Conservation (phyloP, 2,113 vertebrate genomes). For the Dipodomys ordii region DNA sequence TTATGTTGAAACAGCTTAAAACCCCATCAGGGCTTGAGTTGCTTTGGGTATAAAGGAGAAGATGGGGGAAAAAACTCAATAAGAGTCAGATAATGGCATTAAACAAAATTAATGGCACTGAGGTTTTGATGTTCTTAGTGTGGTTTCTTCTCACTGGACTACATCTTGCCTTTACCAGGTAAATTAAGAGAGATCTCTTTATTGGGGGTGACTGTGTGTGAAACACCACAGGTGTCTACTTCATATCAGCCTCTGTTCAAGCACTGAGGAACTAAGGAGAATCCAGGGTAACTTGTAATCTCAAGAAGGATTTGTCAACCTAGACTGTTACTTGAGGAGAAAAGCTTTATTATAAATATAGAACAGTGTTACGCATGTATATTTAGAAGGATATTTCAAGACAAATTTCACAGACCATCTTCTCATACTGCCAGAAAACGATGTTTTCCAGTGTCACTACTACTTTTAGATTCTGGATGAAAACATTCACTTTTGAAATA, state of each 20-base stretch:
- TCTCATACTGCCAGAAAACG: slow-evolving; percentile 28
- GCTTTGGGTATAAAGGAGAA: rapidly evolving
- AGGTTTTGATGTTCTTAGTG: not conserved
- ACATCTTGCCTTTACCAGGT: not conserved
- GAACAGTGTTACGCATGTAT: not conserved
- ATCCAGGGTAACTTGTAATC: not conserved
- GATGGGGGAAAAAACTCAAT: not conserved
- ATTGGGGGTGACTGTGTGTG: rapidly evolving
- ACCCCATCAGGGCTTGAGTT: not conserved
- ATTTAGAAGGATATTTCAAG: slow-evolving; percentile 60
- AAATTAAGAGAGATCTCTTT: not conserved
- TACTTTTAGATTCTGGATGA: not conserved
- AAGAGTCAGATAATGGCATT: not conserved
- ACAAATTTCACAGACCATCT: slow-evolving; percentile 15
- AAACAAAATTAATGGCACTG: not conserved
- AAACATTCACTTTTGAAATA: not conserved
- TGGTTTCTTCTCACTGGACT: not conserved
- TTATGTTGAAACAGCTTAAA: not conserved
- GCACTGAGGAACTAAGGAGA: not conserved
- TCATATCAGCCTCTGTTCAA: not conserved
- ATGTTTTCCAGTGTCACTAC: slow-evolving; percentile 31
- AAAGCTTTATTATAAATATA: slow-evolving; percentile 18
- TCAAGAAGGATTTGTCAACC: slow-evolving; percentile 2
- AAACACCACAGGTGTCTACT: not conserved
- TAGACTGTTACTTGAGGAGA: not conserved